Base-by-base conservation (phyloP, 23 tunicate genomes). In the Ascidia mentula region DNA sequence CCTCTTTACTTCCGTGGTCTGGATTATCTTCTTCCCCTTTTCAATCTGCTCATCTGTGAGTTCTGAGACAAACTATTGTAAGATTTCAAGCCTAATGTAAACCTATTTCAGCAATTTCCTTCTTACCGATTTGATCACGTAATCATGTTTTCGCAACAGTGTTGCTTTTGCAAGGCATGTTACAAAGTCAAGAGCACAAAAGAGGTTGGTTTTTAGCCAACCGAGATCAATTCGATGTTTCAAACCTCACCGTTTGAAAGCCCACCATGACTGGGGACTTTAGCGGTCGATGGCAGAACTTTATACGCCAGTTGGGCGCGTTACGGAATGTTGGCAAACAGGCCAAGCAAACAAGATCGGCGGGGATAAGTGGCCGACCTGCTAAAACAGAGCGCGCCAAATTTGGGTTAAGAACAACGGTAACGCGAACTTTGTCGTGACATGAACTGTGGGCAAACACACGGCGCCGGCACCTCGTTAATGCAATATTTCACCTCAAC, bases 281-380 rank as follows among this genome's bases (percentile, higher is more conserved):
- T 53, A 28, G 28, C 65, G 65, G 13, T 28, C 24, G 65, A 53
- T 28, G 1, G 65, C 24, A 53, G 12, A 53, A 53, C 65, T 53
- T 53, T 53, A 53, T 53, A 53, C 22, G 28, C 65, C 65, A 28
- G 65, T 53, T 28, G 28, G 65, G 22, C 4, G 28, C 65, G 65
- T 53, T 53, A 28, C 65, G 65, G 65, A 53, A 53, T 53, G 65
- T 53, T 53, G 65, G 65, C 65, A 53, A 53, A 53, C 65, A 53
- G 65, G 65, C 12, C 65, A 53, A 53, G 65, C 65, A 53, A 53
- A 53, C 65, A 53, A 53, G 65, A 9, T 53, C 22, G 65, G 65
- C 24, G 28, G 65, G 28, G 65, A 53, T 53, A 53, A 53, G 65
- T 53, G 65, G 65, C 65, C 4, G 24, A 28, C 65, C 28, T 20